Conservation (phyloP, 2,797 vertebrate genomes). For the Hydrocynus forskahlii region DNA sequence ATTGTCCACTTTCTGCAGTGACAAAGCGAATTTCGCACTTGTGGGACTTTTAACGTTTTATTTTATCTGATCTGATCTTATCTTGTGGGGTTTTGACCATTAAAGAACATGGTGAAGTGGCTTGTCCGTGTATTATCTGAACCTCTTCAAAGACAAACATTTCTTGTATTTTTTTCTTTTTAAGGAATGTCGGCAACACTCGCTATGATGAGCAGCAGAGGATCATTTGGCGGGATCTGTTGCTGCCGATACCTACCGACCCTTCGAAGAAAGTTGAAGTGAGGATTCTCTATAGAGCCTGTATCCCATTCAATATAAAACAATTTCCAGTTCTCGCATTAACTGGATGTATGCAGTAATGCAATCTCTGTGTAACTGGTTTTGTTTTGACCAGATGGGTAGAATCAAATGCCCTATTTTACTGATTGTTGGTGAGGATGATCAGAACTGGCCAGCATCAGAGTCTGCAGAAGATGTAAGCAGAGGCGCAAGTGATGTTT, state of each 20-base stretch:
- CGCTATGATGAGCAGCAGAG: slow-evolving; percentile 61
- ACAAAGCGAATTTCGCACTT: no score
- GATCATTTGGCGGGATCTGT: slow-evolving; percentile 65
- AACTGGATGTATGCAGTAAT: background rate
- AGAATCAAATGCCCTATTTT: slow-evolving; percentile 72
- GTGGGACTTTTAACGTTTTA: no score
- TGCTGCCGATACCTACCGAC: slow-evolving; percentile 72
- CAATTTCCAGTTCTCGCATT: background rate
- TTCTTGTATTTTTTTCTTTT: background rate
- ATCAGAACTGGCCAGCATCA: slow-evolving; percentile 72
- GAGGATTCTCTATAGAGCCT: slow-evolving; percentile 34
- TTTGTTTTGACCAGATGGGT: slow-evolving; percentile 66
- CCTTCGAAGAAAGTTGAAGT: slow-evolving; percentile 71
- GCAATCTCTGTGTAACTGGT: background rate
- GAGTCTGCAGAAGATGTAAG: slow-evolving; percentile 78
- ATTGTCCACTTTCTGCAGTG: no score
- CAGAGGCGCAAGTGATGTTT: slow-evolving; percentile 2
- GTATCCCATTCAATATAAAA: background rate
- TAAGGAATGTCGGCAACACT: slow-evolving; percentile 56
- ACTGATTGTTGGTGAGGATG: slow-evolving; percentile 76
- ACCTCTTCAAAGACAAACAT: background rate
- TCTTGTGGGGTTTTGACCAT: no score
- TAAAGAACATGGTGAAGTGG: no score
- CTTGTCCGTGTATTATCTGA: background rate
- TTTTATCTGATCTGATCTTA: no score